Evolutionary conservation across 2,888 invertebrate genomes (phyloP).

Genomic region (Lutraria lutraria): DNA sequence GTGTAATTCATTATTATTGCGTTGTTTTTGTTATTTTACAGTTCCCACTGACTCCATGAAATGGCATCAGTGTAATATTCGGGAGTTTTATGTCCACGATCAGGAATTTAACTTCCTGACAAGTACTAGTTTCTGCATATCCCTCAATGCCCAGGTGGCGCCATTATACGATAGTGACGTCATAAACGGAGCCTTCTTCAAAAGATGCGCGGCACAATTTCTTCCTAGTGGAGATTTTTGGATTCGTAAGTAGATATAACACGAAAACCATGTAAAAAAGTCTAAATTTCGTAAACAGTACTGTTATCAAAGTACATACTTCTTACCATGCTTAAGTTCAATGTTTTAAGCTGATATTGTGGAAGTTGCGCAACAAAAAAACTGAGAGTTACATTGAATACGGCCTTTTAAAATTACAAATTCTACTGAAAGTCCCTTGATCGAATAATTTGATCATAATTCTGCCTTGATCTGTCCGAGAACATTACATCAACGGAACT

Average conservation of each 20-base stretch:
- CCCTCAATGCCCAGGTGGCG: background rate
- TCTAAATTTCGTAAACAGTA: too few species aligned
- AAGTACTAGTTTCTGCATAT: background rate
- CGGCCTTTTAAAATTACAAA: too few species aligned
- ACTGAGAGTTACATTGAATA: too few species aligned
- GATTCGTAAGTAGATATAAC: background rate
- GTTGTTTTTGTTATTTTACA: background rate
- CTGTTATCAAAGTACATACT: too few species aligned
- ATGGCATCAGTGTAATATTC: background rate
- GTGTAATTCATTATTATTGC: too few species aligned
- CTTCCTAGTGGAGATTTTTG: background rate
- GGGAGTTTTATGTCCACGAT: background rate
- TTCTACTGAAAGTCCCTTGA: too few species aligned
- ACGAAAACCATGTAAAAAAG: background rate
- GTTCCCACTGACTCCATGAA: background rate
- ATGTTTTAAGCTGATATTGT: too few species aligned
- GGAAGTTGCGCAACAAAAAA: too few species aligned
- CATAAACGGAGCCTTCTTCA: background rate
- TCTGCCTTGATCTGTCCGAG: too few species aligned
- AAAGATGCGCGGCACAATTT: background rate
- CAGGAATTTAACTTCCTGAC: background rate
- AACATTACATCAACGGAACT: too few species aligned
- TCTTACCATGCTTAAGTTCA: too few species aligned
- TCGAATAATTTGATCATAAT: too few species aligned
- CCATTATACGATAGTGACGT: background rate